Conservation (phyloP, 2,113 vertebrate genomes). For the Microcebus tavaratra region DNA sequence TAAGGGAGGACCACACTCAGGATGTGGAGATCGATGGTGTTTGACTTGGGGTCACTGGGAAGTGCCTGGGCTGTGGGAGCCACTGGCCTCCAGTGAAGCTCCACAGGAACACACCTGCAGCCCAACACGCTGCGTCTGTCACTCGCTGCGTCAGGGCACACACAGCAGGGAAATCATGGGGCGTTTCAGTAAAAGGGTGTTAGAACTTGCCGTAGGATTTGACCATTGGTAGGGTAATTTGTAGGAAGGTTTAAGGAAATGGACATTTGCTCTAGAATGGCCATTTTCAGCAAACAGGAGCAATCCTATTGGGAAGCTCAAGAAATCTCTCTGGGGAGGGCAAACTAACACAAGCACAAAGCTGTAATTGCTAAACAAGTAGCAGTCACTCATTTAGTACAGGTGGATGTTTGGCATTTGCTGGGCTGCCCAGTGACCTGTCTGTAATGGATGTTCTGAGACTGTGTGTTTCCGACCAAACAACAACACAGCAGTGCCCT, state of each 20-base stretch:
- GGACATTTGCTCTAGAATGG: not conserved
- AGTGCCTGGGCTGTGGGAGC: not conserved
- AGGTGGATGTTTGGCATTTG: not conserved
- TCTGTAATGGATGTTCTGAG: not conserved
- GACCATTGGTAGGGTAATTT: not conserved
- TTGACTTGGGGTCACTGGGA: not conserved
- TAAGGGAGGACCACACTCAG: not conserved
- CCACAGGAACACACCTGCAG: not conserved
- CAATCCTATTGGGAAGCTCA: not conserved
- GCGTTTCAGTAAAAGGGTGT: not conserved
- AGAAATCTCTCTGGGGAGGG: not conserved
- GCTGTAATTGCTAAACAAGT: not conserved
- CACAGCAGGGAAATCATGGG: not conserved
- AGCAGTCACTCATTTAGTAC: not conserved
- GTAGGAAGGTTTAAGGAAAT: not conserved
- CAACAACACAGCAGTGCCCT: not conserved
- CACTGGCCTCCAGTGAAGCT: not conserved
- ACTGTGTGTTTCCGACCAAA: not conserved
- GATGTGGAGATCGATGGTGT: not conserved
- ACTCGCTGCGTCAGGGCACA: not conserved
- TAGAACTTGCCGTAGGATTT: not conserved
- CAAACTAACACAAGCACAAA: not conserved
- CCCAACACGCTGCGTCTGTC: not conserved
- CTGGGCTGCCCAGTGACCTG: not conserved
- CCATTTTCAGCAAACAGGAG: not conserved